Percentiles rank a stretch among this genome's conserved stretches.
phyloP scores from a whole-genome alignment of 2,888 invertebrate species.

The Gymnosoma rotundatum region DNA sequence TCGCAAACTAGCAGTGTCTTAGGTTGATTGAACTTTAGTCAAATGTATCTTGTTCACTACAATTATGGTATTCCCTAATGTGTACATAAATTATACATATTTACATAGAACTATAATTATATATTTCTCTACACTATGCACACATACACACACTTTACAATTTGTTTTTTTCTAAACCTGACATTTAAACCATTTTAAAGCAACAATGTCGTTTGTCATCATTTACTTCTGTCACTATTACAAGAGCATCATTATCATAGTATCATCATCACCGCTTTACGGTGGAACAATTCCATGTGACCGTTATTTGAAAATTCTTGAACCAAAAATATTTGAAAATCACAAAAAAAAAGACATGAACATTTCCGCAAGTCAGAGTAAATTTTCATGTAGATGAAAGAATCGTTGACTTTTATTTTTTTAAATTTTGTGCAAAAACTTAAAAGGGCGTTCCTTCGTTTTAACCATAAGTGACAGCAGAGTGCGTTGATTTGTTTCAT shows the following conservation, averaged over 20 bases:
- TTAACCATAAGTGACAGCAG: slow-evolving; percentile 25
- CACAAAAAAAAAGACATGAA: slow-evolving; percentile 32
- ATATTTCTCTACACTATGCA: not conserved
- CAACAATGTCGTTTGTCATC: slow-evolving; percentile 7
- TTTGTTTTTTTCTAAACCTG: slow-evolving; percentile 2
- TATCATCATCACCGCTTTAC: slow-evolving; percentile 27
- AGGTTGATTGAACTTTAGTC: slow-evolving; percentile 31
- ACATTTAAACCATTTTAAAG: slow-evolving; percentile 20
- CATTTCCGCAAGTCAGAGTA: slow-evolving; percentile 54
- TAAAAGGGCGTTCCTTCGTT: slow-evolving; percentile 36
- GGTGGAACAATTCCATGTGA: slow-evolving; percentile 23
- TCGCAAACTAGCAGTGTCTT: too few species aligned
- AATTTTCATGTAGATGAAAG: slow-evolving; percentile 48
- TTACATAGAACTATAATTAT: not conserved
- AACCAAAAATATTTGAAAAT: slow-evolving; percentile 54
- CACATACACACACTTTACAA: not conserved
- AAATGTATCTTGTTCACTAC: slow-evolving; percentile 20
- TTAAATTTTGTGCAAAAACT: not conserved
- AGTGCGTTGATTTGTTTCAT: slow-evolving; percentile 32
- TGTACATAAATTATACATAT: not conserved
- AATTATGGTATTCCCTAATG: slow-evolving; percentile 9
- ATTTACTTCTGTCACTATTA: slow-evolving; percentile 4
- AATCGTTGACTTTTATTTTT: slow-evolving; percentile 19
- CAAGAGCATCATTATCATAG: not conserved
- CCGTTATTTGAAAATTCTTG: slow-evolving; percentile 45